phyloP scores from a whole-genome alignment of 2,797 vertebrate species.

The Myotis findleyi region DNA sequence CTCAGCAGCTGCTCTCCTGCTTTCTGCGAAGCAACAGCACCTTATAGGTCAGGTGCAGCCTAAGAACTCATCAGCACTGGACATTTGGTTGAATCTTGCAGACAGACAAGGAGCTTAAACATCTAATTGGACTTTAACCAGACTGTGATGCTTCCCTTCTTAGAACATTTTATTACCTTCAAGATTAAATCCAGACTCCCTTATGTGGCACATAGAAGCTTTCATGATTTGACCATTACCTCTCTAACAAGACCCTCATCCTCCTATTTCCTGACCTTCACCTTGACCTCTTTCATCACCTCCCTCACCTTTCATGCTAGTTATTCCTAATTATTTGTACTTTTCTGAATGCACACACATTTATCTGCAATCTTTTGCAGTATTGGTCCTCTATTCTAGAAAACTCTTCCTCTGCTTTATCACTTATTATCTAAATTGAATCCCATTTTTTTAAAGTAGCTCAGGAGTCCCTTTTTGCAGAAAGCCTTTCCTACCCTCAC shows the following conservation, averaged over 20 bases:
- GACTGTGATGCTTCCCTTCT: neutral
- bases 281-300: neutral
- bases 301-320: neutral
- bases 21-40: neutral
- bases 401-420: neutral
- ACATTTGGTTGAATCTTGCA: neutral
- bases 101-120: conserved; percentile 29
- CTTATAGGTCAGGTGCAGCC: neutral
- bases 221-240: neutral
- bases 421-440: conserved; percentile 41
- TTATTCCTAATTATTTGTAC: neutral
- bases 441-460: neutral
- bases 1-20: conserved; percentile 54
- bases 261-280: neutral
- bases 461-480: neutral
- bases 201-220: neutral
- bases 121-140: neutral
- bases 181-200: neutral
- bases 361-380: neutral
- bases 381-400: neutral
- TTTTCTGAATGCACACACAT: neutral
- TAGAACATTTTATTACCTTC: neutral
- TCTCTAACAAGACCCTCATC: neutral
- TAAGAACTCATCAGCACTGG: neutral
- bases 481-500: neutral